Conservation (phyloP, 2,888 invertebrate species). For the Chymomyza fuscimana region DNA sequence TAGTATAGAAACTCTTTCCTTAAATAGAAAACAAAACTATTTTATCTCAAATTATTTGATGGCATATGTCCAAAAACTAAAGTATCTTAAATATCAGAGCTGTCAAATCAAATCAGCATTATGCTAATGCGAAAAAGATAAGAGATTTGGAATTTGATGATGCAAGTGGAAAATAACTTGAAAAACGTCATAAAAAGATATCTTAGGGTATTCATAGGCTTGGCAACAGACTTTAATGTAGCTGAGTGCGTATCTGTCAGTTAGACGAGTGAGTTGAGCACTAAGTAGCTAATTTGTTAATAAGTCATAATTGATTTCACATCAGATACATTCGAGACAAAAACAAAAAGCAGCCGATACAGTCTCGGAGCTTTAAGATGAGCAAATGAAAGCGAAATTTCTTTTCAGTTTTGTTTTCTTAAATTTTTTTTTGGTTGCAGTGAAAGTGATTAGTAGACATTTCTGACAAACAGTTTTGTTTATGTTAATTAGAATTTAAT, state of each 20-base stretch:
- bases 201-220: background rate
- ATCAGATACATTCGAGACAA: slow-evolving; percentile 43
- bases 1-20: background rate
- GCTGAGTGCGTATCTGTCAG: slow-evolving; percentile 56
- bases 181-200: background rate
- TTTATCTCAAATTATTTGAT: background rate
- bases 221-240: background rate
- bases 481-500: slow-evolving; percentile 67
- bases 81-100: slow-evolving; percentile 35
- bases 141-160: slow-evolving; percentile 34
- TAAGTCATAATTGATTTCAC: slow-evolving; percentile 74
- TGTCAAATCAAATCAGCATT: slow-evolving; percentile 62
- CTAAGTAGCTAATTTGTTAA: slow-evolving; percentile 65
- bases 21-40: background rate
- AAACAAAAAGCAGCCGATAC: slow-evolving; percentile 38
- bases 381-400: slow-evolving; percentile 63
- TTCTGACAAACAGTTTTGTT: slow-evolving; percentile 37
- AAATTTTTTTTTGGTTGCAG: slow-evolving; percentile 26
- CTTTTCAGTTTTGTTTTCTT: slow-evolving; percentile 13
- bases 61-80: background rate
- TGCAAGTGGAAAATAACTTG: slow-evolving; percentile 12
- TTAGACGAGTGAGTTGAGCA: slow-evolving; percentile 46
- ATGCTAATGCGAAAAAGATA: slow-evolving; percentile 60
- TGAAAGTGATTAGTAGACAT: slow-evolving; percentile 63
- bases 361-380: slow-evolving; percentile 3